Base-by-base conservation (phyloP, 1,140 invertebrate genomes). In the Drosophila tani region DNA sequence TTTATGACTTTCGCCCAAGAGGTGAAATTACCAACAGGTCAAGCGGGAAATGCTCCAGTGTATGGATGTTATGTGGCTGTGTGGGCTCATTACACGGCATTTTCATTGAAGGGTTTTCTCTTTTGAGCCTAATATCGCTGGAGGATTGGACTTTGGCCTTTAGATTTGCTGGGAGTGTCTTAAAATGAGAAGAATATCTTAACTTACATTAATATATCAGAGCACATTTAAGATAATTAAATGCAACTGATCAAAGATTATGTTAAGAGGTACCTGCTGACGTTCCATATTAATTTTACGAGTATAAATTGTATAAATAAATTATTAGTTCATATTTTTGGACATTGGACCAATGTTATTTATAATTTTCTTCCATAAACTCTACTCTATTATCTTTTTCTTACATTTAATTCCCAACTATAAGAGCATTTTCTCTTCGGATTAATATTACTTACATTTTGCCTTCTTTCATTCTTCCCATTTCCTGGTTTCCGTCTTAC, bases 1-100 rank as follows among this genome's bases (percentile, higher is more conserved):
- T 88, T 88, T 88, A 90, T 90, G 81, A 85, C 58, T 76, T 66
- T 77, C 65, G 38, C 49, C 62, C 29, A 14, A 46, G 67, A 50
- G 65, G 53, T 71, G 59, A 65, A 79, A 79, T 79, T 59, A 60
- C 62, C 73, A 59, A 56, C 55, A 66, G 53, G 73, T 67, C 71
- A 58, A 74, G 45, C 38, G 55, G 45, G 70, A 38, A 46, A 70
- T 40, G 29, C 3, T 45, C 8, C 14, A 11, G 65, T 47, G 17
- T 41, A 7, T 17, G 49, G 14, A 12, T 29, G 19, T 64, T 41
- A 0, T 38, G 21, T 75, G 19, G 35, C 14, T n/a, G 50, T 32
- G 15, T 17, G 40, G 27, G 19, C 27, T 46, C 45, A 53, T 78
- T 58, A 62, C 45, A 21, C 0, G 41, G 46, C 41, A 53, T 45